Conservation (phyloP, 2,888 invertebrate species). For the Melanostoma mellinum region DNA sequence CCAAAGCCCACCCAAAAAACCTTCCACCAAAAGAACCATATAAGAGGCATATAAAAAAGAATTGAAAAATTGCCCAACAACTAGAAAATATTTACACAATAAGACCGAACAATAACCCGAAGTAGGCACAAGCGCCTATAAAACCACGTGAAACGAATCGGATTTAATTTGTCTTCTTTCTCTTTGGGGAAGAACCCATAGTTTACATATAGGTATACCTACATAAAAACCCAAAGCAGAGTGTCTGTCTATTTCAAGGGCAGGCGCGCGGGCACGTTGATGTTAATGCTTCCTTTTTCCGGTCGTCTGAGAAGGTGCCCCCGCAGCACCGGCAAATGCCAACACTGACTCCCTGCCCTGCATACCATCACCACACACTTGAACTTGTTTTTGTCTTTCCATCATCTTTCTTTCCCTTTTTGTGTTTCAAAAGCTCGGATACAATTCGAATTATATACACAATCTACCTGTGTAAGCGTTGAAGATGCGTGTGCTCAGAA, state of each 20-base stretch:
- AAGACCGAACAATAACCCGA: not conserved
- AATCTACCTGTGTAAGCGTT: no score
- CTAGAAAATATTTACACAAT: slow-evolving; percentile 12
- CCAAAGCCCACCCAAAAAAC: slow-evolving; percentile 52
- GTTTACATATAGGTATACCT: no score
- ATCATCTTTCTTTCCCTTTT: slow-evolving; percentile 26
- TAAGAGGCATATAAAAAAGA: slow-evolving; percentile 20
- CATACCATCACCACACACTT: slow-evolving; percentile 8
- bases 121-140: not conserved
- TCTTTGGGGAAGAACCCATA: not conserved
- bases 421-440: slow-evolving; percentile 22
- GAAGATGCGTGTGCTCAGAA: slow-evolving; percentile 46
- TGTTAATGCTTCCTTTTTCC: slow-evolving; percentile 69
- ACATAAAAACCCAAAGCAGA: not conserved
- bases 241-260: not conserved
- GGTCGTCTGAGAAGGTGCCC: slow-evolving; percentile 56
- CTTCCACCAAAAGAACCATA: slow-evolving; percentile 1
- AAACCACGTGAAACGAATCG: slow-evolving; percentile 27
- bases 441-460: not conserved
- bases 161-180: slow-evolving; percentile 38
- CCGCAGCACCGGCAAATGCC: slow-evolving; percentile 19
- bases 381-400: slow-evolving; percentile 44
- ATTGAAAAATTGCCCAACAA: slow-evolving; percentile 23
- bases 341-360: slow-evolving; percentile 20
- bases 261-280: slow-evolving; percentile 14